A percentile compares a stretch with the other conserved stretches of the same genome.
Evolutionary conservation across 2,797 vertebrate genomes (phyloP).

Genomic region (Ctenopoma kingsleyae): DNA sequence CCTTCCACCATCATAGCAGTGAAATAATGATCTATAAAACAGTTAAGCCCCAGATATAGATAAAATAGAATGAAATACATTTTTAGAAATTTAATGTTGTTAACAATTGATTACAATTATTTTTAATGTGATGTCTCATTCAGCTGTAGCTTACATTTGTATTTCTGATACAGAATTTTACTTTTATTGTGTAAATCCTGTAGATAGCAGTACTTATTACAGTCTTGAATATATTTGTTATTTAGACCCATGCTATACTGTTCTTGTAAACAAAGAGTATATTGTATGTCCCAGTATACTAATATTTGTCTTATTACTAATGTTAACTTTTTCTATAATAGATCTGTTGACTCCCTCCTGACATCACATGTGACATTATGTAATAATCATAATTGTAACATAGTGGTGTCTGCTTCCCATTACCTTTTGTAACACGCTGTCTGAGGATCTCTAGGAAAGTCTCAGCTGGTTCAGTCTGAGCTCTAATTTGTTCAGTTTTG

Average conservation of each 20-base stretch:
- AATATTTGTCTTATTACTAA: neutral
- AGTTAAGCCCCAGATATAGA: constrained; percentile 10
- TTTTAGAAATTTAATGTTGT: neutral
- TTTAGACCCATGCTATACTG: constrained; percentile 5
- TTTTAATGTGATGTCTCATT: neutral
- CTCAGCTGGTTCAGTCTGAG: constrained; percentile 32
- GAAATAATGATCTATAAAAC: neutral
- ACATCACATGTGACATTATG: constrained; percentile 5
- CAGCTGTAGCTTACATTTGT: neutral
- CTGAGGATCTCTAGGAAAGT: constrained; percentile 14
- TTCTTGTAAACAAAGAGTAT: neutral
- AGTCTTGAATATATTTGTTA: neutral
- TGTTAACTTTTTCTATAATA: neutral
- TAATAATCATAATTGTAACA: neutral
- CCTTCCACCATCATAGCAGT: neutral
- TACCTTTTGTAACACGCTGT: constrained; percentile 18
- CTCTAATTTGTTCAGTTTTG: constrained; percentile 29
- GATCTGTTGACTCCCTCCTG: neutral
- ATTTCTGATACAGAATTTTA: neutral
- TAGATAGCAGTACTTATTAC: constrained; percentile 13
- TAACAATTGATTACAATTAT: neutral
- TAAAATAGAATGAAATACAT: neutral
- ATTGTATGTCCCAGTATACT: neutral
- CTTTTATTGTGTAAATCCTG: neutral
- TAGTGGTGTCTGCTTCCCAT: constrained; percentile 28